Evolutionary conservation across 2,797 vertebrate species (phyloP).

Genomic region (Arnoldichthys spilopterus): DNA sequence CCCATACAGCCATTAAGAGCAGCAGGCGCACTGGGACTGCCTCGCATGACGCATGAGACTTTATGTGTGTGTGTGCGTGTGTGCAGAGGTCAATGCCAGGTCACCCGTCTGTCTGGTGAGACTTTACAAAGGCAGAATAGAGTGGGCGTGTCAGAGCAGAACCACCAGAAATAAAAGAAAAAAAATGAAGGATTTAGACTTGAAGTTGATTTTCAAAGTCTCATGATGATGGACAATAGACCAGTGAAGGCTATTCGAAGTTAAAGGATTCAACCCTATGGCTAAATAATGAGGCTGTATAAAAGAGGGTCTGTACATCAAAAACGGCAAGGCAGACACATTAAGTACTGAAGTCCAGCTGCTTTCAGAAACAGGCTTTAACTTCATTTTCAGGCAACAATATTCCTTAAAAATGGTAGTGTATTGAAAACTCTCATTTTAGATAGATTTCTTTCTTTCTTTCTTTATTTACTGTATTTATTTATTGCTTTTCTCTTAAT

Average conservation of each 20-base stretch:
- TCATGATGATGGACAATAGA: background rate
- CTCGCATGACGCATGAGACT: background rate
- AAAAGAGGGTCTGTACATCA: background rate
- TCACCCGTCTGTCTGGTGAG: slow-evolving; percentile 44
- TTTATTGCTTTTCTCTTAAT: too few relatives aligned
- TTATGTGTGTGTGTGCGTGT: slow-evolving; percentile 20
- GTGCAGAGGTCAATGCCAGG: slow-evolving; percentile 39
- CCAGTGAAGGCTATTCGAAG: background rate
- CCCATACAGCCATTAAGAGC: slow-evolving; percentile 18
- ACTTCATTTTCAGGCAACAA: background rate
- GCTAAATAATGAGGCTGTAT: background rate
- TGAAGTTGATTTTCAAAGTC: background rate
- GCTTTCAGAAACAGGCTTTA: too few relatives aligned
- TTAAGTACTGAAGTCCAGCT: too few relatives aligned
- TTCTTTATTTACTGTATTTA: too few relatives aligned
- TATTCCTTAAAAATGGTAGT: background rate
- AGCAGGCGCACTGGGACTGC: slow-evolving; percentile 12
- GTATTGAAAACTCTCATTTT: too few relatives aligned
- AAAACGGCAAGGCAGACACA: too few relatives aligned
- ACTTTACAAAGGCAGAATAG: slow-evolving; percentile 32
- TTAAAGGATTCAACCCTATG: background rate
- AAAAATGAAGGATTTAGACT: background rate
- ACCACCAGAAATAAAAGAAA: background rate
- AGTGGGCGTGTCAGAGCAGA: background rate
- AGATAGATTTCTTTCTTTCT: too few relatives aligned